These are phyloP conservation scores for Sitophilus oryzae DNA, from an alignment of 1,140 invertebrate genomes.

Conservation along the genomic window DNA sequence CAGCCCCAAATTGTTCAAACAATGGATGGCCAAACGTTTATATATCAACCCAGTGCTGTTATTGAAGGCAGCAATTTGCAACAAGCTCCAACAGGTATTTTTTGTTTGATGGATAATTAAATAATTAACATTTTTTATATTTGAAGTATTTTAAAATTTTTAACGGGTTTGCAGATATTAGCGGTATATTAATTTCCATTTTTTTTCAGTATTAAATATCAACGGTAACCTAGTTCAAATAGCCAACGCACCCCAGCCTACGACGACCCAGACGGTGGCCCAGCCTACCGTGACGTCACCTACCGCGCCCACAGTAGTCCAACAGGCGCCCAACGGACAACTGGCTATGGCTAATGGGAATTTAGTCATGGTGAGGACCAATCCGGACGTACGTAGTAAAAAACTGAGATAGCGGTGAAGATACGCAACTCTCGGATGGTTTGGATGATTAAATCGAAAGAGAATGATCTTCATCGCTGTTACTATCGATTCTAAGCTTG, in stretches of 20 bases:
- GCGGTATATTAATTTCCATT: slow-evolving; percentile 5
- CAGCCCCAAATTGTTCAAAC: slow-evolving; percentile 83
- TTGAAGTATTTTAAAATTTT: no score
- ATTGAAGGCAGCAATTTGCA: slow-evolving; percentile 49
- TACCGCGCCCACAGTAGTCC: slow-evolving; percentile 35
- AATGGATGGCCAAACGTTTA: slow-evolving; percentile 86
- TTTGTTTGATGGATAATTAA: neutral
- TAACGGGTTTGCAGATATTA: no score
- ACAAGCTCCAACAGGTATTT: slow-evolving; percentile 59
- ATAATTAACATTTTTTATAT: neutral
- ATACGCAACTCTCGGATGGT: no score
- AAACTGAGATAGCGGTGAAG: no score
- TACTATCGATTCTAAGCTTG: no score
- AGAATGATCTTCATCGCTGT: no score
- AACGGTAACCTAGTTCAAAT: slow-evolving; percentile 69
- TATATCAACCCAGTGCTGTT: slow-evolving; percentile 75
- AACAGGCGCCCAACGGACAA: slow-evolving; percentile 37
- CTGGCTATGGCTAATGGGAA: slow-evolving; percentile 51
- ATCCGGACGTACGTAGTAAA: slow-evolving; percentile 39
- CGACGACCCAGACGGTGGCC: slow-evolving; percentile 38
- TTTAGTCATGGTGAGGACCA: slow-evolving; percentile 60
- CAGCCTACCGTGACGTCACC: slow-evolving; percentile 42
- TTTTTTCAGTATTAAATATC: slow-evolving; percentile 59
- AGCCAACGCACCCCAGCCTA: slow-evolving; percentile 43
- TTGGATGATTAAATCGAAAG: no score